Base-by-base conservation (phyloP, 2,888 invertebrate species). In the Drosophila borborema region DNA sequence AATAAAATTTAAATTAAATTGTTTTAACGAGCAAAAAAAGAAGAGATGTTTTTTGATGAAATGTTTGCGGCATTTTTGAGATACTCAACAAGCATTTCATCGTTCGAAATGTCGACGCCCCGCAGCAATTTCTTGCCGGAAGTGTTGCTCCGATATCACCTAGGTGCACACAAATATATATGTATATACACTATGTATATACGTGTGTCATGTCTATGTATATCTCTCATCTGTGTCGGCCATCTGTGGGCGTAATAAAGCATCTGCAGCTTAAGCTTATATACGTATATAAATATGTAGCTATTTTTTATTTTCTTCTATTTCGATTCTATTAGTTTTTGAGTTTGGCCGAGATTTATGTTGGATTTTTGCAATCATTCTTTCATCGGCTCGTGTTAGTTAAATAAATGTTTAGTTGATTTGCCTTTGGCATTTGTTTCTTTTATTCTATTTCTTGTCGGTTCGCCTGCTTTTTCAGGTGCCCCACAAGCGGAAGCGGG, bases 291-390 rank as follows among this genome's bases (percentile, higher is more conserved):
- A 3, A 36, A 36, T 14, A 18, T 36, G 14, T 36, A 20, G 36
- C 9, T 51, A 14, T 38, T 36, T 53, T 53, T 38, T 36, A 20
- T 83, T 80, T 72, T 67, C 69, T 56, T 71, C 67, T 60, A 48
- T 77, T 66, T 16, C 58, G 23, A 49, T 23, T 46, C 49, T 73
- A 72, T 80, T 70, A 72, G 58, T 63, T 72, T 72, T 74, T 81
- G 45, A 79, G 77, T 71, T 51, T 74, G 65, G 40, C 54, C 14
- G 60, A 84, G 87, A 89, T 85, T 85, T 85, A 87, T 89, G 82
- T 81, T 75, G 73, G 77, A 89, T 89, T 84, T 85, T 85, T 89
- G 89, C 85, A 85, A 89, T 89, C 82, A 89, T 84, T 89, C 82
- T 75, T 72, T 73, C 65, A 53, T 67, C 76, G 72, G 55, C 54